Base-by-base conservation (phyloP, 1,140 invertebrate genomes). In the Solenopsis invicta region DNA sequence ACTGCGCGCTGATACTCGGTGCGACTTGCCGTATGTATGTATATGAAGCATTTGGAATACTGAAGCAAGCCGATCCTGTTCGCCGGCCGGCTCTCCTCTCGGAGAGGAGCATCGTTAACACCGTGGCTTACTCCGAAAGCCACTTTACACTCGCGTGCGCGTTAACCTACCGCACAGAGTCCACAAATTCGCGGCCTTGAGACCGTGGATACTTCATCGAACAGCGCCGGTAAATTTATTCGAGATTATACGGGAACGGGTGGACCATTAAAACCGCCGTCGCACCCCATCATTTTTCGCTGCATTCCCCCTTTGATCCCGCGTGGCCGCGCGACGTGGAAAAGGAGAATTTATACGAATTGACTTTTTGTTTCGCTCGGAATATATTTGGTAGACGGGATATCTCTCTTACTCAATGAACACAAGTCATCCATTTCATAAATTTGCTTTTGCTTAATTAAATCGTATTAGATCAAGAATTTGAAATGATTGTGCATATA, bases 111-210 rank as follows among this genome's bases (percentile, higher is more conserved):
- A 50, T 84, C 80, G 69, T 75, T 84, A 84, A 84, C 80, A 84
- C 80, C 54, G 80, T 84, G 54, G 80, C 80, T 84, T 84, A 84
- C 80, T 84, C 80, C 80, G 54, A 84, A 84, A 84, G 80, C 80
- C 80, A 84, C 80, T 84, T 84, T 84, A 84, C 69, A 74, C 80
- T 84, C 69, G 69, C 80, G 69, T 62, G 69, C 80, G 54, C 80
- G 80, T 84, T 85, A 85, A 77, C 75, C 61, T 78, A 66, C 82
- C 72, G 71, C 71, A 77, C 48, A 5, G 61, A 75, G 37, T 85
- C 71, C 82, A n/a, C 75, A 85, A 78, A 78, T 85, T 85, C 72
- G 75, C 61, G 75, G 82, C 82, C 72, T 78, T 78, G 59, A 52
- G 59, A 66, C 16, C 24, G 34, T 66, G 74, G 74, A 85, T 84